These are phyloP conservation scores for Enteromius viviparus DNA, from an alignment of 2,797 vertebrate genomes.

Conservation along the genomic window DNA sequence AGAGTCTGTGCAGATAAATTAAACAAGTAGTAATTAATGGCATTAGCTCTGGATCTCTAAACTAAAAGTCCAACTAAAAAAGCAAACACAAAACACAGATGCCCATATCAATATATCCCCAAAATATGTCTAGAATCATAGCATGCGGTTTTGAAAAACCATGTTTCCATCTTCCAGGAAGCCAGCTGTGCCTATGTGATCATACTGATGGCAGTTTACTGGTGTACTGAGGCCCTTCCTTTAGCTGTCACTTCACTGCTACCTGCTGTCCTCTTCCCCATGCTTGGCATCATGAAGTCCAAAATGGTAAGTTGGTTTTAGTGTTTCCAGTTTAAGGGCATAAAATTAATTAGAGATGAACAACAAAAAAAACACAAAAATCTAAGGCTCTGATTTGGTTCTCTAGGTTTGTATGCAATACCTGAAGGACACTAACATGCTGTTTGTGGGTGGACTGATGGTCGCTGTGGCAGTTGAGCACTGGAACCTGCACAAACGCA, in stretches of 20 bases:
- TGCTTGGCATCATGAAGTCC: slow-evolving; percentile 89
- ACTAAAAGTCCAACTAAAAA: no score
- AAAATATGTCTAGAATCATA: slow-evolving; percentile 13
- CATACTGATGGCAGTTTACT: slow-evolving; percentile 92
- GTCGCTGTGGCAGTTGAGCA: slow-evolving; percentile 92
- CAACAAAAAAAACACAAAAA: background rate
- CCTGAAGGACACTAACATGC: slow-evolving; percentile 92
- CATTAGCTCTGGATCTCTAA: background rate
- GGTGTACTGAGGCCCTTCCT: slow-evolving; percentile 95
- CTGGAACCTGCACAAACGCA: slow-evolving; percentile 96
- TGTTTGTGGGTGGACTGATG: slow-evolving; percentile 92
- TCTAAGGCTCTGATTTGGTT: slow-evolving; percentile 4
- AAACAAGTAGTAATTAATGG: background rate
- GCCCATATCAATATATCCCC: background rate
- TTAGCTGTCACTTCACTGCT: slow-evolving; percentile 90
- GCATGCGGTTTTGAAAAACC: background rate
- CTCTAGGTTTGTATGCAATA: slow-evolving; percentile 94
- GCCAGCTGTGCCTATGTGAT: slow-evolving; percentile 90
- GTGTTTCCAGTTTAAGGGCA: background rate
- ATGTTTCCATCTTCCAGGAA: slow-evolving; percentile 74
- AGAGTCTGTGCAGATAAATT: no score
- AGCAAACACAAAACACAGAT: background rate
- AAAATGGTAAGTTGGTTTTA: slow-evolving; percentile 78
- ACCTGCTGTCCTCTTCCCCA: slow-evolving; percentile 89
- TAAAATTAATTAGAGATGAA: background rate